Base-by-base conservation (phyloP, 2,797 vertebrate genomes). In the Sus cebifrons region DNA sequence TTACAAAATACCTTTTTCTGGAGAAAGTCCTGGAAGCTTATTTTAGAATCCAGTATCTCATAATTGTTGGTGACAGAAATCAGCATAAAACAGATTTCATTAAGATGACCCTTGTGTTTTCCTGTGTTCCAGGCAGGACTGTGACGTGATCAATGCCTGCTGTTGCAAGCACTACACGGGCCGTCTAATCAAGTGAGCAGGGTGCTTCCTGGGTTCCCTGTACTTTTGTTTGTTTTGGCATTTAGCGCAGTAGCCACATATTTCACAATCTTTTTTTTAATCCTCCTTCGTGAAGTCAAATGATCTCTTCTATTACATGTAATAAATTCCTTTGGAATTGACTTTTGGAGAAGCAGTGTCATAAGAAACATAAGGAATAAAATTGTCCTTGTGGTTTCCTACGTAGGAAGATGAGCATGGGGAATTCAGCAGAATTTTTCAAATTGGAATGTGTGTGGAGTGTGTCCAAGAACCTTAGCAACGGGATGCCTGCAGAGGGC, bases 141-240 rank as follows among this genome's bases (percentile, higher is more conserved):
- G 99, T 23, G 97, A 98, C 2, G 81, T 99, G 81, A 99, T 99
- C 97, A 99, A 99, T 89, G 98, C 99, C 64, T 98, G 99, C 94
- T 99, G 99, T 89, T 99, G 98, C 94, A 97, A 92, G 17, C 98
- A 99, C 97, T 99, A 99, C 91, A 98, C 98, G 1, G 5, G 67
- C 3, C 99, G 98, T 88, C 16, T 91, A 49, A 98, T 96, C 75
- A 99, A 97, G 99, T 99, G 98, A 99, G 98, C n/a, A 14, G 96
- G 1, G 2, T 5, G 9, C 77, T 27, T 10, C 54, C 36, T 79
- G 21, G 62, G 12, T 54, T 83, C 1, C 0, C 36, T 16, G 6
- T 75, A 58, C 25, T 89, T 86, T n/a, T 23, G 16, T 75, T 92
- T 77, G 44, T 60, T 70, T 90, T 75, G 60, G 40, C 40, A 16